Evolutionary conservation across 2,888 invertebrate genomes (phyloP).

Genomic region (Leptura quadrifasciata): DNA sequence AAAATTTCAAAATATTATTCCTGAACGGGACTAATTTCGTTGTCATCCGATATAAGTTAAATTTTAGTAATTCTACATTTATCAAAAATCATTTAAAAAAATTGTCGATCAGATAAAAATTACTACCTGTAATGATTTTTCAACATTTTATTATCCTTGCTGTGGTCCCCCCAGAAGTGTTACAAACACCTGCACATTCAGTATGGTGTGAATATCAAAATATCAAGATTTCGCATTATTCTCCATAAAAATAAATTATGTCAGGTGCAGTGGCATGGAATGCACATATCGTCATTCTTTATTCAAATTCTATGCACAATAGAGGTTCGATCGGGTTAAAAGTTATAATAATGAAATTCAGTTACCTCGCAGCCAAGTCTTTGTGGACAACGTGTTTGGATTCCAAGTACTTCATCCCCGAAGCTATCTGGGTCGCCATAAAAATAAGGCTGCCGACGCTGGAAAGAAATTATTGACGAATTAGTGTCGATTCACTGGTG

Average conservation of each 20-base stretch:
- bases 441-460: slow-evolving; percentile 83
- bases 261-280: background rate
- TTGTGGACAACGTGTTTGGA: slow-evolving; percentile 86
- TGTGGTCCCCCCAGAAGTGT: no score
- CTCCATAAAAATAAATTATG: background rate
- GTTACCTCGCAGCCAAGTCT: slow-evolving; percentile 83
- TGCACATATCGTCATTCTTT: background rate
- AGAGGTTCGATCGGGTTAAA: background rate
- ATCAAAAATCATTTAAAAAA: no score
- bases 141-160: no score
- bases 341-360: slow-evolving; percentile 45
- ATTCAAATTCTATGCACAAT: background rate
- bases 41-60: no score
- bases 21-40: no score
- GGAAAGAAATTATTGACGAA: slow-evolving; percentile 58
- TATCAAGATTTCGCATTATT: background rate
- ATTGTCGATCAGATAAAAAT: no score
- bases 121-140: no score
- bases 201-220: background rate
- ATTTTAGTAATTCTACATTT: no score
- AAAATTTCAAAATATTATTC: no score
- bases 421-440: slow-evolving; percentile 85
- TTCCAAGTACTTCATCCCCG: slow-evolving; percentile 88
- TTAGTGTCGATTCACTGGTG: slow-evolving; percentile 44
- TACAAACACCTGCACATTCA: background rate